Percentiles rank a stretch among this genome's conserved stretches.
Conservation (phyloP, 2,888 invertebrate species). For the Drosophila mayaguana region DNA sequence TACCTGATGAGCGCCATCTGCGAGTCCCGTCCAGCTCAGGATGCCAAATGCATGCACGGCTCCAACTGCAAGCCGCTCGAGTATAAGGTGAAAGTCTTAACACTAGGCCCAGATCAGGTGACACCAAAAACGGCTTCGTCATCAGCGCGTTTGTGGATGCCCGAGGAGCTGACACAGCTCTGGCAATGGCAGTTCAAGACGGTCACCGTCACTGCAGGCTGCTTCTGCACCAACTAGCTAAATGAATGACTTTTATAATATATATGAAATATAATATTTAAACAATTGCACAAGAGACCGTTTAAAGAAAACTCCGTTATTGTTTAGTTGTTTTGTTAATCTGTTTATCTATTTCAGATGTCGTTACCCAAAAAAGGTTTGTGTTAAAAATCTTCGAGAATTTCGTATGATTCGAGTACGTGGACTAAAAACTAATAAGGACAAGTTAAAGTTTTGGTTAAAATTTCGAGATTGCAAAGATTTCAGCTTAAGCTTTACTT, state of each 20-base stretch:
- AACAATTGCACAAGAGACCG: slow-evolving; percentile 47
- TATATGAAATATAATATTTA: slow-evolving; percentile 17
- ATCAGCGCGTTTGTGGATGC: slow-evolving; percentile 37
- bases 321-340: slow-evolving; percentile 30
- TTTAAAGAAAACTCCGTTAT: slow-evolving; percentile 37
- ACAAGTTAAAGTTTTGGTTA: background rate
- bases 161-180: slow-evolving; percentile 37
- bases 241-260: slow-evolving; percentile 9
- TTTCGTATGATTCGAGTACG: slow-evolving; percentile 30
- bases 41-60: slow-evolving; percentile 82
- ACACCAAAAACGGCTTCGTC: slow-evolving; percentile 14
- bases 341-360: background rate
- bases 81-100: slow-evolving; percentile 83
- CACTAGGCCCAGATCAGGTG: slow-evolving; percentile 55
- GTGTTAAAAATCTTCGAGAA: slow-evolving; percentile 10
- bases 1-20: slow-evolving; percentile 84
- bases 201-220: slow-evolving; percentile 84
- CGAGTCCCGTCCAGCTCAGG: slow-evolving; percentile 69
- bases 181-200: slow-evolving; percentile 82
- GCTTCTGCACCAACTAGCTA: slow-evolving; percentile 78
- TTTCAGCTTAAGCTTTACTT: background rate
- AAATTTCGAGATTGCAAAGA: background rate
- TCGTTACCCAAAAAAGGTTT: slow-evolving; percentile 23
- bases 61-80: slow-evolving; percentile 83
- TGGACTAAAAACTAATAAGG: slow-evolving; percentile 35